Evolutionary conservation across 2,888 invertebrate species (phyloP).

Genomic region (Drosophila nr. perissopoda): DNA sequence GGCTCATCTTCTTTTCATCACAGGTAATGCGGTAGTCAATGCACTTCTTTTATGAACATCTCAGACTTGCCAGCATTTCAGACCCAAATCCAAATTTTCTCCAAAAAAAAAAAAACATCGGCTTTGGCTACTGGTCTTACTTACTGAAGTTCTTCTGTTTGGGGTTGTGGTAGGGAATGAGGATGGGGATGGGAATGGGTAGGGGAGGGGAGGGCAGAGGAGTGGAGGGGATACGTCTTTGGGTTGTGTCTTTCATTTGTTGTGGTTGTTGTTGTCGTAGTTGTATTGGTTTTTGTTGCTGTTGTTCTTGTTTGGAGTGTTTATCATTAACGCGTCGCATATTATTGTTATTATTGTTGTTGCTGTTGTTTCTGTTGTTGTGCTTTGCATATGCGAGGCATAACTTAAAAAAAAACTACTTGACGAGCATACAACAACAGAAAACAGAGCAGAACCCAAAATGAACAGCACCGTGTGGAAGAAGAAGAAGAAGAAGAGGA

Average conservation of each 20-base stretch:
- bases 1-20: neutral
- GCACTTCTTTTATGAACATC: slow-evolving; percentile 3
- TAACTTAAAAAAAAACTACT: slow-evolving; percentile 59
- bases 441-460: slow-evolving; percentile 39
- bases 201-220: neutral
- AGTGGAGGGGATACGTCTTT: slow-evolving; percentile 14
- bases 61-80: slow-evolving; percentile 32
- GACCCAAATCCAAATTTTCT: slow-evolving; percentile 45
- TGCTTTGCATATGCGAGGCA: slow-evolving; percentile 78
- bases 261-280: slow-evolving; percentile 26
- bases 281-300: slow-evolving; percentile 17
- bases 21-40: slow-evolving; percentile 15
- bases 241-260: slow-evolving; percentile 51
- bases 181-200: neutral
- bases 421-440: slow-evolving; percentile 56
- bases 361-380: slow-evolving; percentile 51
- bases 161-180: slow-evolving; percentile 1
- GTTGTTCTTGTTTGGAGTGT: slow-evolving; percentile 61
- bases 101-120: slow-evolving; percentile 38
- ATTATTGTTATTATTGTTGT: slow-evolving; percentile 63
- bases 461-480: slow-evolving; percentile 23
- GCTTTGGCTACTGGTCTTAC: slow-evolving; percentile 80
- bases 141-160: slow-evolving; percentile 31
- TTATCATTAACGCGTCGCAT: slow-evolving; percentile 68
- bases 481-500: slow-evolving; percentile 24